Base-by-base conservation (phyloP, 2,888 invertebrate genomes). In the Cactoblastis cactorum region DNA sequence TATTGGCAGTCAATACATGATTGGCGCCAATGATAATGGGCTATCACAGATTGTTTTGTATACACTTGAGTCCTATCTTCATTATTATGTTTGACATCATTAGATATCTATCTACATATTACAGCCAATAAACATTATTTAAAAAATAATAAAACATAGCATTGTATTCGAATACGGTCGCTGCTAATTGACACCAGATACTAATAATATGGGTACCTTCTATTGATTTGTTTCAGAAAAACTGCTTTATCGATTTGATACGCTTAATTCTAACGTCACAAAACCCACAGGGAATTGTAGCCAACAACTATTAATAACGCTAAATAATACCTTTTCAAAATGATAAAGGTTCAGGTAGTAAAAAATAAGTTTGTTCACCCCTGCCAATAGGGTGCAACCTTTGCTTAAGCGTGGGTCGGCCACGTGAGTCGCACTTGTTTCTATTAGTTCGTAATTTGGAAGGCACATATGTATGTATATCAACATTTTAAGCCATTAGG, bases 401-500 rank as follows among this genome's bases (percentile, higher is more conserved):
- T 38, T 8, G 41, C 28, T 34, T 18, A 38, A 38, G 38, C 12
- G 22, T 24, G 37, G 5, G 50, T 56, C 56, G 55, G 55, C 62
- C 69, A 67, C 61, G 67, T 71, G 72, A 70, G 55, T 51, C 72
- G 75, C 74, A 74, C 81, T 84, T 81, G 83, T 80, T 73, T 59
- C 71, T 76, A 77, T 74, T 76, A 73, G 71, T 63, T 70, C 64
- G 62, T 79, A 75, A 81, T 80, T 80, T 79, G 79, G 71, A 68
- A 64, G 56, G 52, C 63, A 58, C 76, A 78, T 75, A 78, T n/a
- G n/a, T n/a, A n/a, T n/a, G n/a, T n/a, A n/a, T 80, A 74, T 84
- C 80, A 81, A 78, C 77, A 70, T 69, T 63, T 63, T 58, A 64
- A 67, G 69, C 78, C 80, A 86, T 87, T 86, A 86, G 77, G 61